Evolutionary conservation across 2,113 vertebrate genomes (phyloP).

Genomic region (Dicrurus megarhynchus): DNA sequence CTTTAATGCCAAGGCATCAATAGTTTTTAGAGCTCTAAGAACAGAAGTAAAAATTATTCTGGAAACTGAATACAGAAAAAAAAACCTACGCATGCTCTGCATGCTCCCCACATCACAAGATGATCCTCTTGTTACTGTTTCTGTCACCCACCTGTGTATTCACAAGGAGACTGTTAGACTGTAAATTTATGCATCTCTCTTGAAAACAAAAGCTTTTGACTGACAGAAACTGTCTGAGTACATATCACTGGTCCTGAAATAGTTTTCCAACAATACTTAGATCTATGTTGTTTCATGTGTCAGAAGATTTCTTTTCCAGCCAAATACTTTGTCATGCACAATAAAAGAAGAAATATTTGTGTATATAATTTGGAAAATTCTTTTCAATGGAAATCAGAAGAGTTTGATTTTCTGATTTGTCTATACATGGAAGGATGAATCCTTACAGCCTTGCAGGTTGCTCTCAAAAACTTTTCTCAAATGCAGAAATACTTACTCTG

Average conservation of each 20-base stretch:
- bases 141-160: neutral
- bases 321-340: neutral
- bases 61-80: neutral
- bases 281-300: neutral
- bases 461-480: neutral
- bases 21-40: conserved; percentile 87
- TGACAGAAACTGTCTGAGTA: neutral
- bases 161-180: neutral
- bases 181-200: neutral
- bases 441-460: neutral
- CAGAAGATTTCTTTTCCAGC: neutral
- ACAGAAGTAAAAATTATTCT: neutral
- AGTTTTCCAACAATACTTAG: neutral
- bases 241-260: neutral
- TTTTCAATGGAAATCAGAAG: neutral
- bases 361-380: neutral
- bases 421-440: neutral
- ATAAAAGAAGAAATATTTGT: neutral
- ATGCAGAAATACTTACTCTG: conserved; percentile 78
- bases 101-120: neutral
- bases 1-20: conserved; percentile 90
- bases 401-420: neutral
- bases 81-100: neutral
- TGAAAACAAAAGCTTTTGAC: neutral
- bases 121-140: neutral